Conservation (phyloP, 2,797 vertebrate species). For the Microhierax caerulescens region DNA sequence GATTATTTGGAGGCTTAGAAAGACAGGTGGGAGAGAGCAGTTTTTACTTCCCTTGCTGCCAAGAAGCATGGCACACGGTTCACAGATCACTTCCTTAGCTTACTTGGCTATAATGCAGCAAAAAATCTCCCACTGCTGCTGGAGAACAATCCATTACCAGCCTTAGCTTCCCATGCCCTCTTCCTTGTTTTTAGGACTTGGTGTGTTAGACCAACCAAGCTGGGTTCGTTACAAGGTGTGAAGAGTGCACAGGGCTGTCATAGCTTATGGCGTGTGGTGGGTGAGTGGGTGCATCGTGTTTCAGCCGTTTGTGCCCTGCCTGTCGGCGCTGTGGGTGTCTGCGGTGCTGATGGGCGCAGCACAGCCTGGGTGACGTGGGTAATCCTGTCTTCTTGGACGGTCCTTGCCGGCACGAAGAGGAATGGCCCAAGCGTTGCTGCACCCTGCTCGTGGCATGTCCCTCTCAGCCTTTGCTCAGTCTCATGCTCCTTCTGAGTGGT, state of each 20-base stretch:
- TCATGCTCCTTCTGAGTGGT: background rate
- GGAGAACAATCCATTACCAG: background rate
- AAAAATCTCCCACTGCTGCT: background rate
- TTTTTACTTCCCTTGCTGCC: background rate
- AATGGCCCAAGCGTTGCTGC: background rate
- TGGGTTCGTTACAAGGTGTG: background rate
- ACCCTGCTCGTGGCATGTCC: background rate
- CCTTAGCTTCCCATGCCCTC: background rate
- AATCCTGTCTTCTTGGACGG: background rate
- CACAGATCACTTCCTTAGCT: background rate
- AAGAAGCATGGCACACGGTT: background rate
- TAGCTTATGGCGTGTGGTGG: accelerated
- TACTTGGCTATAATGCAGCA: background rate
- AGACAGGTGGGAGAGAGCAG: background rate
- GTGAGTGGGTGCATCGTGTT: background rate
- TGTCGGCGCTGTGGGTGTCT: background rate
- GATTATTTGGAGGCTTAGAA: background rate
- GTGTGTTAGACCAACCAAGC: background rate
- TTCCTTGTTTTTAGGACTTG: background rate
- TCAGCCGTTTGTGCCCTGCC: background rate
- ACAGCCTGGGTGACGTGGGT: background rate
- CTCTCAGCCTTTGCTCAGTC: background rate
- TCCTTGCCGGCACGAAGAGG: accelerated
- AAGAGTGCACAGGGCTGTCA: too few species aligned
- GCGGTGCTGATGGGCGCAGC: background rate